Evolutionary conservation across 2,113 vertebrate genomes (phyloP).

Genomic region (Anguilla japonica): DNA sequence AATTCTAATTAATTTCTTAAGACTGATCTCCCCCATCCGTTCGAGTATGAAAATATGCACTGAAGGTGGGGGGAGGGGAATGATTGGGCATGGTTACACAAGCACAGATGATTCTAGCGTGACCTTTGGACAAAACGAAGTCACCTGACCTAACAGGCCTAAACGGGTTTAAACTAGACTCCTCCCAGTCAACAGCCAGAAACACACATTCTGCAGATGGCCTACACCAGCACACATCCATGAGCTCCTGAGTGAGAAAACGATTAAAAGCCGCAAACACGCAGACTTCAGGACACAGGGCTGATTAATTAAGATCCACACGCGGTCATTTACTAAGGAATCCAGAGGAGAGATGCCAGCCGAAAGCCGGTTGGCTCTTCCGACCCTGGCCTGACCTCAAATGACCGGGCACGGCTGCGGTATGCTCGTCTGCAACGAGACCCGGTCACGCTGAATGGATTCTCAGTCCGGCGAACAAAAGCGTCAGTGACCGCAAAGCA

Average conservation of each 20-base stretch:
- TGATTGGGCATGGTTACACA: too few relatives aligned
- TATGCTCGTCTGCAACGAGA: neutral
- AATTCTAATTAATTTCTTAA: neutral
- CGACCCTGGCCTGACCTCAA: neutral
- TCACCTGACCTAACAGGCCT: neutral
- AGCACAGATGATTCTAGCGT: too few relatives aligned
- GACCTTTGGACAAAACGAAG: too few relatives aligned
- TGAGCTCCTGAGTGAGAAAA: neutral
- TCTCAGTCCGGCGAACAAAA: neutral
- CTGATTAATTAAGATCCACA: neutral
- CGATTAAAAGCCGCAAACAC: too few relatives aligned
- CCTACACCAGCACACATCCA: neutral
- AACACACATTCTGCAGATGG: neutral
- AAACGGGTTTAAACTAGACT: neutral
- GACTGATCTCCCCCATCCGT: neutral
- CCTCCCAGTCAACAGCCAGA: neutral
- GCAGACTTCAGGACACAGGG: neutral
- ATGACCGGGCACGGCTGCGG: neutral
- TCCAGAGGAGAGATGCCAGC: neutral
- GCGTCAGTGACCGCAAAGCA: neutral
- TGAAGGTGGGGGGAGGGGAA: neutral
- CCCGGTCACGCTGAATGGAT: neutral
- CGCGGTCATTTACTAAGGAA: too few relatives aligned
- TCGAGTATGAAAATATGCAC: neutral
- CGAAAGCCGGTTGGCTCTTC: neutral